phyloP scores from a whole-genome alignment of 2,888 invertebrate genomes.

The Drosophila nr. perissopoda region DNA sequence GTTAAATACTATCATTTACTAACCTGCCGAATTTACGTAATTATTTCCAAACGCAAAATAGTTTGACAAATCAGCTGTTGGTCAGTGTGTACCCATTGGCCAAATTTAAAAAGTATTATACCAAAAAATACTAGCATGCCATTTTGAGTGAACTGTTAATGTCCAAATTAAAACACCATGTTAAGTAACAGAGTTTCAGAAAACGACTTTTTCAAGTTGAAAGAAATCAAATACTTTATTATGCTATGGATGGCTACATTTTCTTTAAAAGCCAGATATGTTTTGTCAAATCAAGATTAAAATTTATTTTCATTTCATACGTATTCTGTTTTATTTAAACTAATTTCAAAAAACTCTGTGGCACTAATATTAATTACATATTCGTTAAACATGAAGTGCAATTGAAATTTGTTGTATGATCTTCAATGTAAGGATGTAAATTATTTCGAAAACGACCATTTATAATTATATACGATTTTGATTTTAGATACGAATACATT shows the following conservation, averaged over 20 bases:
- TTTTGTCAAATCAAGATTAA: constrained; percentile 48
- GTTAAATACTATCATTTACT: constrained; percentile 47
- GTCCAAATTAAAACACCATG: background rate
- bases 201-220: background rate
- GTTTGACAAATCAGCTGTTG: constrained; percentile 47
- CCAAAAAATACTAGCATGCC: constrained; percentile 27
- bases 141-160: constrained; percentile 8
- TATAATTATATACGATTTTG: constrained; percentile 28
- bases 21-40: constrained; percentile 79
- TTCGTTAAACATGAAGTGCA: constrained; percentile 64
- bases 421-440: constrained; percentile 36
- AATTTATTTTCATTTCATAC: constrained; percentile 58
- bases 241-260: background rate
- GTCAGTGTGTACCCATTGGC: constrained; percentile 42
- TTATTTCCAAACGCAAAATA: constrained; percentile 54
- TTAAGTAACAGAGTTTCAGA: constrained; percentile 3
- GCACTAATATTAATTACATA: constrained; percentile 63
- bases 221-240: background rate
- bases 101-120: constrained; percentile 2
- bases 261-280: background rate
- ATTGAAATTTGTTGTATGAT: constrained; percentile 44
- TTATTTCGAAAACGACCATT: constrained; percentile 40
- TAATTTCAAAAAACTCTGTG: constrained; percentile 73
- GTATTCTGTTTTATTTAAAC: constrained; percentile 51
- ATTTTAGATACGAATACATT: constrained; percentile 39